These are phyloP conservation scores for Drosophila austrosaltans DNA, from an alignment of 2,888 invertebrate species.

Conservation along the genomic window DNA sequence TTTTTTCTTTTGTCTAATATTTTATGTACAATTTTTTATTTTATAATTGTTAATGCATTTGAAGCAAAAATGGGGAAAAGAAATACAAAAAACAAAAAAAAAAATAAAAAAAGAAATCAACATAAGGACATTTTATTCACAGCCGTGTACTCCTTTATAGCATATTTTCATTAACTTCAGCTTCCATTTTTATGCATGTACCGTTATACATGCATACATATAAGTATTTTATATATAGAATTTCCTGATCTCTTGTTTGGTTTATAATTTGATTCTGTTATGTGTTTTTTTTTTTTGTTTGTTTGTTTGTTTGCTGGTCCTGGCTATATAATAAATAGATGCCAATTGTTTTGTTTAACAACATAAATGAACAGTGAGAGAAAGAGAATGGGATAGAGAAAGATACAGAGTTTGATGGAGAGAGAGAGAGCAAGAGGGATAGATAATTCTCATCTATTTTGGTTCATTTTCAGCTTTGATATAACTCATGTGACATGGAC, in stretches of 20 bases:
- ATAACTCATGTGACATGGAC: slow-evolving; percentile 1
- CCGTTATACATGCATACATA: slow-evolving; percentile 11
- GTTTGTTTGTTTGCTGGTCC: slow-evolving; percentile 8
- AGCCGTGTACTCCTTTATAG: slow-evolving; percentile 75
- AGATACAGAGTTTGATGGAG: slow-evolving; percentile 11
- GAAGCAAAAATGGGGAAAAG: slow-evolving; percentile 57
- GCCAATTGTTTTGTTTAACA: background rate
- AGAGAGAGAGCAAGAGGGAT: background rate
- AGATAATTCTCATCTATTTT: too few species aligned
- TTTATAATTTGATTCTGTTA: slow-evolving; percentile 22
- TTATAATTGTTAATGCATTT: slow-evolving; percentile 36
- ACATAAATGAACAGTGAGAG: slow-evolving; percentile 16
- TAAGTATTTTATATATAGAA: slow-evolving; percentile 11
- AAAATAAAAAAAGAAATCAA: background rate
- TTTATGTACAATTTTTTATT: slow-evolving; percentile 61
- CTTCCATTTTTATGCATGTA: slow-evolving; percentile 19
- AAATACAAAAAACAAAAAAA: background rate
- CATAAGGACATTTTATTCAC: slow-evolving; percentile 54
- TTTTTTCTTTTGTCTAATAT: slow-evolving; percentile 22
- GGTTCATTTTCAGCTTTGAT: background rate
- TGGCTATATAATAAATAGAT: slow-evolving; percentile 20
- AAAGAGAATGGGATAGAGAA: slow-evolving; percentile 49
- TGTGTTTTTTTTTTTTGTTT: background rate
- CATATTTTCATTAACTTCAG: slow-evolving; percentile 37
- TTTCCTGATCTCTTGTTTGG: slow-evolving; percentile 17